Percentiles rank a stretch among this genome's conserved stretches.
Conservation (phyloP, 2,888 invertebrate species). For the Yponomeuta plumbellus region DNA sequence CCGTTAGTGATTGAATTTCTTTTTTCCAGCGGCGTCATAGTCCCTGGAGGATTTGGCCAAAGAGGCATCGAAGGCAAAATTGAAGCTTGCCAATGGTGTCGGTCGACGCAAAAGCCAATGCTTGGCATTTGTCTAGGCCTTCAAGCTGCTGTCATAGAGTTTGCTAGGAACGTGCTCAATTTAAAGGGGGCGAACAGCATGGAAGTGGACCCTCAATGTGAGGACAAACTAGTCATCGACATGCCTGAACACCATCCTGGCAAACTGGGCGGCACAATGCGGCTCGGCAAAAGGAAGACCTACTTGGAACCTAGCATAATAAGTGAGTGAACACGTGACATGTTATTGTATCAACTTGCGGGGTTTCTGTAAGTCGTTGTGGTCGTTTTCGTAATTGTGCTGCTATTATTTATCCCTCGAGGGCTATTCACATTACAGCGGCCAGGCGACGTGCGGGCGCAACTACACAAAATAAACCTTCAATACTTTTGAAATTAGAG, state of each 20-base stretch:
- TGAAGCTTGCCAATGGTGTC: conserved; percentile 93
- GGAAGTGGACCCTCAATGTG: conserved; percentile 86
- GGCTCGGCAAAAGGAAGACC: conserved; percentile 95
- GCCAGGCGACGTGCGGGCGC: too few species aligned
- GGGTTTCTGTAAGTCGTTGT: too few species aligned
- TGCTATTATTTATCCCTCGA: too few species aligned
- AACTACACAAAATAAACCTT: too few species aligned
- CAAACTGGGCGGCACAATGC: conserved; percentile 97
- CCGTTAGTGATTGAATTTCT: neutral
- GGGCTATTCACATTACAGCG: too few species aligned
- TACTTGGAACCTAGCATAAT: conserved; percentile 82
- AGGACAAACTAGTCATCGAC: conserved; percentile 92
- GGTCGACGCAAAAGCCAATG: conserved; percentile 92
- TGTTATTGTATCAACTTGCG: too few species aligned
- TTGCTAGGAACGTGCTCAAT: conserved; percentile 88
- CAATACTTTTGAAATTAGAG: too few species aligned
- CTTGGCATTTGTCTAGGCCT: conserved; percentile 98
- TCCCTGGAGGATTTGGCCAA: conserved; percentile 98
- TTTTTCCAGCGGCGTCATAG: conserved; percentile 87
- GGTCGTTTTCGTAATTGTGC: too few species aligned
- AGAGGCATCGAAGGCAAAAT: conserved; percentile 98
- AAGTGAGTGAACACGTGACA: conserved; percentile 63
- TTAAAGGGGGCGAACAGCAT: conserved; percentile 89
- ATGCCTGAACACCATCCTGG: conserved; percentile 99
- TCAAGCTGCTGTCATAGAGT: conserved; percentile 98